Evolutionary conservation across 1,140 invertebrate species (phyloP), one percentile per base, ranked within the genome.

Genomic region (Copidosoma floridanum): DNA sequence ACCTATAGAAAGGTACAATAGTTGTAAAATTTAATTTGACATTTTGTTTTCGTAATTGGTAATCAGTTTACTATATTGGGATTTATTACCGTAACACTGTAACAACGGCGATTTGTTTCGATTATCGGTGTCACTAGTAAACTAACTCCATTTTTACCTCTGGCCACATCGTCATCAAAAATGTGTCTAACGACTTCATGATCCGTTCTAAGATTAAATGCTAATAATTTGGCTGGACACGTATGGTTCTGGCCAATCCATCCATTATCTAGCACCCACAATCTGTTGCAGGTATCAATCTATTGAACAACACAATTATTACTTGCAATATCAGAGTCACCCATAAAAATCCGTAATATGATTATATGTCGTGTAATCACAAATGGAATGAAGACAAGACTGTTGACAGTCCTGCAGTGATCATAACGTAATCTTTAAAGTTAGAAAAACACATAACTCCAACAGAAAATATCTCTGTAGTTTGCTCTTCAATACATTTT

Each of bases 251-350:
- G 67, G 1, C 72, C 77, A 16, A 81, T 77, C 55, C 78, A 77
- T 20, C 82, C 83, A 0, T 75, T 65, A 54, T 83, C 83, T 66
- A 83, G 68, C 3, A 83, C 80, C 79, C 81, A 84, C 4, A 84
- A 54, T 16, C 79, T 76, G 48, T 81, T 73, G 51, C 82, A 83
- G 53, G 68, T 65, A 52, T 83, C 82, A 5, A 82, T 82, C 83
- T 85, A 27, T 74, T 35, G 18, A n/a, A 3, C 3, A 24, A 27
- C 6, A 50, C 14, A 18, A 18, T 51, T 51, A 27, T 27, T 29
- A 16, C 3, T 32, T 29, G n/a, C n/a, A n/a, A n/a, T n/a, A n/a
- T n/a, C n/a, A n/a, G n/a, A n/a, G n/a, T n/a, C n/a, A n/a, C n/a
- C n/a, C n/a, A n/a, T n/a, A n/a, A n/a, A n/a, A n/a, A n/a, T n/a